A percentile compares a stretch with the other conserved stretches of the same genome.
Conservation (phyloP, 2,888 invertebrate species). For the Drosophila siamana region DNA sequence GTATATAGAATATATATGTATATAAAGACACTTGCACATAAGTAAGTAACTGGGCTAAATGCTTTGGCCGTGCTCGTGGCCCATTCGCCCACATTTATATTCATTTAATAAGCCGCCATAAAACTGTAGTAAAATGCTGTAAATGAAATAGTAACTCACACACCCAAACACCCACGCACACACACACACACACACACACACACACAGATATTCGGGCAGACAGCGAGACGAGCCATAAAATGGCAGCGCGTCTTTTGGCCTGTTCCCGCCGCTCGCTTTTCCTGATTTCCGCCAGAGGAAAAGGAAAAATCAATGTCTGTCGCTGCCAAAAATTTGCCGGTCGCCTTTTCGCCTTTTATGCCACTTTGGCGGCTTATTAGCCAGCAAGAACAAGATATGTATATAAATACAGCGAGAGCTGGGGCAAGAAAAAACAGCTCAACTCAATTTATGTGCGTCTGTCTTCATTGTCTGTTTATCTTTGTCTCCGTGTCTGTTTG, state of each 20-base stretch:
- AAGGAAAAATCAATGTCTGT: conserved; percentile 70
- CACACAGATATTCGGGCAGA: conserved; percentile 28
- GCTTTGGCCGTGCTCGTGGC: conserved; percentile 11
- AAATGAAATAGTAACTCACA: conserved; percentile 76
- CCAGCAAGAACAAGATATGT: conserved; percentile 13
- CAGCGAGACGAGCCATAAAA: conserved; percentile 68
- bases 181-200: conserved; percentile 30
- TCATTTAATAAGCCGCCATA: conserved; percentile 81
- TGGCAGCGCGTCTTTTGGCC: conserved; percentile 50
- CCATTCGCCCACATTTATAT: conserved; percentile 72
- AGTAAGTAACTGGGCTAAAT: conserved; percentile 35
- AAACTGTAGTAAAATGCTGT: conserved; percentile 81
- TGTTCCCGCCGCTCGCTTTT: neutral
- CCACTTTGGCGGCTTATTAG: conserved; percentile 67
- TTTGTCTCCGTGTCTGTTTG: conserved; percentile 2
- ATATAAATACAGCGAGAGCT: too few relatives aligned
- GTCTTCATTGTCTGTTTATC: conserved; percentile 12
- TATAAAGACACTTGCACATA: conserved; percentile 17
- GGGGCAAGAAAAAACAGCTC: conserved; percentile 17
- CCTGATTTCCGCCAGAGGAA: conserved; percentile 17
- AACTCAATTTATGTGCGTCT: conserved; percentile 33
- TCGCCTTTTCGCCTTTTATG: conserved; percentile 50
- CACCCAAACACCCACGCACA: conserved; percentile 26
- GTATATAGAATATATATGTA: conserved; percentile 23
- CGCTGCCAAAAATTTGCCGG: conserved; percentile 39